Evolutionary conservation across 2,797 vertebrate species (phyloP), one percentile per base, ranked within the genome.

Genomic region (Chrysocyon brachyurus): DNA sequence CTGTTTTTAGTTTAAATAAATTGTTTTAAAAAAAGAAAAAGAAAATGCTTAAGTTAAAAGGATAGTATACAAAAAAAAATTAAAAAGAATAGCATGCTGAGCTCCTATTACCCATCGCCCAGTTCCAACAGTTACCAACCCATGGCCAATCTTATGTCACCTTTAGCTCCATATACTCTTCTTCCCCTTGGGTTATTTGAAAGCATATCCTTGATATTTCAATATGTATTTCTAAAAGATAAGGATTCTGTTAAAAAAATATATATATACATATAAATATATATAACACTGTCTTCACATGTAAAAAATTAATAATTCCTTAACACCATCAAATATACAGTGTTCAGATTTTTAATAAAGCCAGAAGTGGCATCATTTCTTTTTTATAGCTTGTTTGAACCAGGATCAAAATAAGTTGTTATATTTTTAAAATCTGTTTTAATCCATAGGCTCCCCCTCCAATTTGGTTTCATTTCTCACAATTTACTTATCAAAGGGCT

Each of bases 171-270:
- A 28, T 36, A 46, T 68, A 40, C 26, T 79, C 12, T 70, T 59
- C 15, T 54, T 52, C 8, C 3, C 54, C 36, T 3, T 15, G 36
- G 54, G 10, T 49, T 61, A 70, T 70, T 84, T 78, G 70, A 56
- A 91, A 88, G 77, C n/a, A 77, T 78, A 70, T 63, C 33, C 77
- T 22, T 77, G 89, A 46, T 52, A 82, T 64, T 91, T 96, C 66
- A 87, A 8, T 46, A n/a, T 33, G 33, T 82, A 26, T 12, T 59
- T 81, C 75, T 92, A 68, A 79, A 72, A 91, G 40, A 63, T 11
- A 85, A 61, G 49, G n/a, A 33, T 79, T 84, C 33, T 63, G 24
- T 49, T 8, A 24, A 94, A 72, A 61, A 3, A 56, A 49, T 40
- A 9, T 40, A 9, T 66, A 82, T 46, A 46, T 46, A 46, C 40